Percentiles rank a stretch among this genome's conserved stretches.
phyloP scores from a whole-genome alignment of 1,140 invertebrate species.

The Trichonephila clavata region DNA sequence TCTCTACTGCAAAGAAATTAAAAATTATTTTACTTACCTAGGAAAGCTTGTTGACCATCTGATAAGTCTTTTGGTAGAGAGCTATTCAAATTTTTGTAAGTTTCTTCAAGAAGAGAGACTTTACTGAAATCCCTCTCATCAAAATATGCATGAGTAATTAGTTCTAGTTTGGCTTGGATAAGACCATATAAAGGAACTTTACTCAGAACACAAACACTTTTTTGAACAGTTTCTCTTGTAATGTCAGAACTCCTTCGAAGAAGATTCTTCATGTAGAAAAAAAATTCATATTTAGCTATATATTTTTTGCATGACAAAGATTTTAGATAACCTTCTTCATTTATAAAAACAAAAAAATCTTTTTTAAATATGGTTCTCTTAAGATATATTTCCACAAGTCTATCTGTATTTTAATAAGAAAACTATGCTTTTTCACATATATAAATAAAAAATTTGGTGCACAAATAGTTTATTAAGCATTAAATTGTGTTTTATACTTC shows the following conservation, averaged over 20 bases:
- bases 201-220: slow-evolving; percentile 95
- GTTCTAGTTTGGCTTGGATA: slow-evolving; percentile 95
- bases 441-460: too few relatives aligned
- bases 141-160: slow-evolving; percentile 98
- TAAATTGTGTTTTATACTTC: too few relatives aligned
- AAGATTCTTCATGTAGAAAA: slow-evolving; percentile 87
- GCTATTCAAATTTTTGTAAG: slow-evolving; percentile 94
- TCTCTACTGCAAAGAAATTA: neutral
- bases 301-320: too few relatives aligned
- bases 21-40: slow-evolving; percentile 84
- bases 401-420: too few relatives aligned
- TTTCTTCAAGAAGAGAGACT: slow-evolving; percentile 90
- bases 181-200: slow-evolving; percentile 93
- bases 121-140: slow-evolving; percentile 92
- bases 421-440: too few relatives aligned
- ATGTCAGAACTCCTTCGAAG: slow-evolving; percentile 97
- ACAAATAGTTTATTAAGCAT: too few relatives aligned
- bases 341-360: too few relatives aligned
- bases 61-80: slow-evolving; percentile 87
- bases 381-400: too few relatives aligned
- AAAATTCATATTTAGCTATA: neutral
- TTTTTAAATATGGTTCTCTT: too few relatives aligned
- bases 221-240: slow-evolving; percentile 96
- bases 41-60: slow-evolving; percentile 87
- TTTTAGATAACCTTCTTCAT: too few relatives aligned